Evolutionary conservation across 2,113 vertebrate genomes (phyloP).

Genomic region (Eolophus roseicapilla): DNA sequence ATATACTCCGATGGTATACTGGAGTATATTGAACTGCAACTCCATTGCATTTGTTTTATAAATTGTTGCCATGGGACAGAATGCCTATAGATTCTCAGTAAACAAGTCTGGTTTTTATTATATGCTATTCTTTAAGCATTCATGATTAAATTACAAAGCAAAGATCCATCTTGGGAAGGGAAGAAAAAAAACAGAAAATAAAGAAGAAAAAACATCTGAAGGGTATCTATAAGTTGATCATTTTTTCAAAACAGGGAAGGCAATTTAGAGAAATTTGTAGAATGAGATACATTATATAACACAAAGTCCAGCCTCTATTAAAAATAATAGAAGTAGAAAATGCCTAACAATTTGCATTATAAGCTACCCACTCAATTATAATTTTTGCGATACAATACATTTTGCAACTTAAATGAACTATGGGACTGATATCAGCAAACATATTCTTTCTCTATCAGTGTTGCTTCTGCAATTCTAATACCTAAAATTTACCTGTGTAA

Average conservation of each 20-base stretch:
- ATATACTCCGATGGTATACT: not conserved
- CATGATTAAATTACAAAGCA: not conserved
- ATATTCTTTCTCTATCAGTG: not conserved
- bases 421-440: not conserved
- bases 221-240: accelerated
- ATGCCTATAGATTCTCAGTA: not conserved
- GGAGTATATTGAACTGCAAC: not conserved
- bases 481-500: not conserved
- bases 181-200: not conserved
- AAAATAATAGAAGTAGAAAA: not conserved
- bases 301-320: not conserved
- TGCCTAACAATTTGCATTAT: not conserved
- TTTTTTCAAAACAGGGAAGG: not conserved
- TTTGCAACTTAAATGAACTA: not conserved
- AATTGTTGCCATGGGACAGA: not conserved
- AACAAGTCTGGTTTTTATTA: not conserved
- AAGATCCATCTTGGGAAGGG: not conserved
- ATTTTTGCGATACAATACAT: not conserved
- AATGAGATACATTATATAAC: not conserved
- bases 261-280: not conserved
- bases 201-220: not conserved
- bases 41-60: not conserved
- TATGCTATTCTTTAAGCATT: not conserved
- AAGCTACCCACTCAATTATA: not conserved
- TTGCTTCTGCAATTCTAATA: not conserved